Percentiles rank a stretch among this genome's conserved stretches.
phyloP scores from a whole-genome alignment of 2,113 vertebrate genomes.

The Alosa alosa region DNA sequence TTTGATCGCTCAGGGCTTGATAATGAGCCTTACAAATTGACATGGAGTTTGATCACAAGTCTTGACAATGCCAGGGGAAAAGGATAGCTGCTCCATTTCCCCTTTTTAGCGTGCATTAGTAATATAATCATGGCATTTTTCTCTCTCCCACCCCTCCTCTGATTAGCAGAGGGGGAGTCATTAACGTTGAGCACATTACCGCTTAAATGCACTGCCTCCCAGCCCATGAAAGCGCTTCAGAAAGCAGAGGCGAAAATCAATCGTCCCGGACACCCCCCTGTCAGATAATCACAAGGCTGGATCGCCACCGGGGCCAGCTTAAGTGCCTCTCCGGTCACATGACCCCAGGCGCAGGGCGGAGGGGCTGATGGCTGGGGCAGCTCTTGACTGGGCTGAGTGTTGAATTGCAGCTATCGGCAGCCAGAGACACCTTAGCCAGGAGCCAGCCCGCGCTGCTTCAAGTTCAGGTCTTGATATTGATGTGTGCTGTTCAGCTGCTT shows the following conservation, averaged over 20 bases:
- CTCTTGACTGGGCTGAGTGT: not conserved
- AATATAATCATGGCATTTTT: slow-evolving; percentile 7
- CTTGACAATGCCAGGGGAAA: slow-evolving; percentile 10
- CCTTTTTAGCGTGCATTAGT: slow-evolving; percentile 2
- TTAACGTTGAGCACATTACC: slow-evolving; percentile 8
- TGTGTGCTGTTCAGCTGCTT: not conserved
- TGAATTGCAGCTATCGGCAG: slow-evolving; percentile 18
- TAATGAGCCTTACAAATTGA: slow-evolving; percentile 17
- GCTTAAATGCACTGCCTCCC: slow-evolving; percentile 7
- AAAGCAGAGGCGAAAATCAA: slow-evolving; percentile 29
- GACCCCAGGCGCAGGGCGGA: not conserved
- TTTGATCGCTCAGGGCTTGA: slow-evolving; percentile 11
- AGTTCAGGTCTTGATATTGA: not conserved
- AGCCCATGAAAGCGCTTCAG: slow-evolving; percentile 9
- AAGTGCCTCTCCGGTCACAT: slow-evolving; percentile 4
- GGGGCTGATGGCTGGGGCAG: not conserved
- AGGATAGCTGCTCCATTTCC: not conserved
- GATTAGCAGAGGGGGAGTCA: slow-evolving; percentile 12
- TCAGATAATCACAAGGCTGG: slow-evolving; percentile 3
- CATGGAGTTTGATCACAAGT: slow-evolving; percentile 10
- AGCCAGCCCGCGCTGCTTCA: not conserved
- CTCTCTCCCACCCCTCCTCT: not conserved
- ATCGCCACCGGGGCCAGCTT: slow-evolving; percentile 17
- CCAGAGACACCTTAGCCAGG: slow-evolving; percentile 1
- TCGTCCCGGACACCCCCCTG: slow-evolving; percentile 21